These are phyloP conservation scores for Empidonax alnorum DNA, from an alignment of 2,113 vertebrate species.

Conservation along the genomic window DNA sequence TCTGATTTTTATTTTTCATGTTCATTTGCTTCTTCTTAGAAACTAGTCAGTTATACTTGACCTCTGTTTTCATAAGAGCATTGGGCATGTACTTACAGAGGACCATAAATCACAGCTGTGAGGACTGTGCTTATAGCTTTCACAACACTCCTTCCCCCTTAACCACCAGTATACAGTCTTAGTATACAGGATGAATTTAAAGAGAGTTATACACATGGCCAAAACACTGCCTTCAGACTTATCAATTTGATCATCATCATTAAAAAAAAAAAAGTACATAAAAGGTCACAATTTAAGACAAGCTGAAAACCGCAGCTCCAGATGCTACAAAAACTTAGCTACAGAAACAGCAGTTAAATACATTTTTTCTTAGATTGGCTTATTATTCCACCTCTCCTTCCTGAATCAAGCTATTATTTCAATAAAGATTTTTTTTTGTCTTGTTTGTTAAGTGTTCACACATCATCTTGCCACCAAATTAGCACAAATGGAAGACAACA, in stretches of 20 bases:
- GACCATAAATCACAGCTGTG: neutral
- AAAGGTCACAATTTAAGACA: neutral
- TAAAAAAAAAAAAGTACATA: neutral
- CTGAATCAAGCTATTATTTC: neutral
- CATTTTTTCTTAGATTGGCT: neutral
- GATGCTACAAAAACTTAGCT: neutral
- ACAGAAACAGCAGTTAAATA: neutral
- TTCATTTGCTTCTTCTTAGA: neutral
- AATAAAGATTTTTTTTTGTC: neutral
- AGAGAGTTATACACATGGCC: neutral
- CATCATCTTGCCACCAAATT: neutral
- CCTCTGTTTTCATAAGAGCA: neutral
- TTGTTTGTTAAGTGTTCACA: neutral
- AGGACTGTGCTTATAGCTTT: neutral
- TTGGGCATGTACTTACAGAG: neutral
- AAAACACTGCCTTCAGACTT: neutral
- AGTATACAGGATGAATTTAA: neutral
- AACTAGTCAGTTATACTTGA: neutral
- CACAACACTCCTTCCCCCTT: neutral
- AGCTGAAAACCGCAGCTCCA: neutral
- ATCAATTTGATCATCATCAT: neutral
- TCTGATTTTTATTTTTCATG: neutral
- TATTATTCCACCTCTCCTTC: neutral
- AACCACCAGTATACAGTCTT: neutral
- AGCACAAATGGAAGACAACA: neutral